A percentile compares a stretch with the other conserved stretches of the same genome.
Conservation (phyloP, 1,140 invertebrate species). For the Vollenhovia emeryi region DNA sequence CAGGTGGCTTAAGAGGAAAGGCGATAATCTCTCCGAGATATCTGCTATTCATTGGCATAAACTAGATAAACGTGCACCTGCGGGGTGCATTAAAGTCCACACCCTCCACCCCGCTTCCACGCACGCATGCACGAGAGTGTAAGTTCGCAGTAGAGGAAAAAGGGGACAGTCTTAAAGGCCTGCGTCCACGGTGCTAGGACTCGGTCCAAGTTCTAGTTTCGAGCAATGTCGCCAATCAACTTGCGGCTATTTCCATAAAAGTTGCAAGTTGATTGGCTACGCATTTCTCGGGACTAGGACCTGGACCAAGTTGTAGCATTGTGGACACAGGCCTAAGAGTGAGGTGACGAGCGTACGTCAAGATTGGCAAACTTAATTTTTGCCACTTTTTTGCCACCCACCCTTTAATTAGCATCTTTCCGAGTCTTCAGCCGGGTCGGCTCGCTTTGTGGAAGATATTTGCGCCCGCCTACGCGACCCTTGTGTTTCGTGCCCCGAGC, state of each 20-base stretch:
- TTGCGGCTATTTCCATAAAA: no score
- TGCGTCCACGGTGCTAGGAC: no score
- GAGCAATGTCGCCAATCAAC: no score
- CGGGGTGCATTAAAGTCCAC: not conserved
- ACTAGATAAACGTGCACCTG: slow-evolving; percentile 9
- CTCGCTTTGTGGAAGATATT: slow-evolving; percentile 8
- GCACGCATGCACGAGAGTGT: not conserved
- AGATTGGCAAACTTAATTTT: not conserved
- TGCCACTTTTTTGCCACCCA: not conserved
- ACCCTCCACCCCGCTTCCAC: not conserved
- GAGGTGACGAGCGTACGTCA: not conserved
- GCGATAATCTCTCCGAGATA: slow-evolving; percentile 28
- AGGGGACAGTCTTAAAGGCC: not conserved
- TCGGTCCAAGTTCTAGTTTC: no score
- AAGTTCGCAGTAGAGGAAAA: not conserved
- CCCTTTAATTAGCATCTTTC: not conserved
- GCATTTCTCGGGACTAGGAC: no score
- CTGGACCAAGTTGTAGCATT: no score
- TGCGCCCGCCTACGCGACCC: not conserved
- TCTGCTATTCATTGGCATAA: not conserved
- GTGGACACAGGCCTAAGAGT: no score
- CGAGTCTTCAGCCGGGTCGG: not conserved
- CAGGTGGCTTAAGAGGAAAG: not conserved
- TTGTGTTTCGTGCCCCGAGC: not conserved
- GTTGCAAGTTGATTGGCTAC: no score